phyloP scores from a whole-genome alignment of 2,888 invertebrate species.

The Osmoderma eremita region DNA sequence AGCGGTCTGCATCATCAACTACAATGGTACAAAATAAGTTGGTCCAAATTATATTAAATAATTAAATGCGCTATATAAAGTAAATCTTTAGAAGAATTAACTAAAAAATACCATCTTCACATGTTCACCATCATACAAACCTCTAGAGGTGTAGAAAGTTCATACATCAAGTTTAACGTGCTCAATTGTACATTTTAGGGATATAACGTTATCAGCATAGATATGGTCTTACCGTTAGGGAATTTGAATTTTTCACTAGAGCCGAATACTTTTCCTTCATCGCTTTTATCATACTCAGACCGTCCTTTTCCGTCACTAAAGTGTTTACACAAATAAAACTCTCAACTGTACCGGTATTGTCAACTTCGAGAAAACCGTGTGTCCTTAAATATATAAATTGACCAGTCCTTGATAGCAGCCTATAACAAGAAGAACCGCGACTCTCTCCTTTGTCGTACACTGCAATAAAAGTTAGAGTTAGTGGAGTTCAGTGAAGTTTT shows the following conservation, averaged over 20 bases:
- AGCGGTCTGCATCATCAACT: too few relatives aligned
- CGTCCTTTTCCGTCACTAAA: slow-evolving; percentile 78
- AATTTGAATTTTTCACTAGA: slow-evolving; percentile 58
- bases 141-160: slow-evolving; percentile 2
- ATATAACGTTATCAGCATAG: neutral
- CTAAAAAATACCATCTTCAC: too few relatives aligned
- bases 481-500: neutral
- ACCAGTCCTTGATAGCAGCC: slow-evolving; percentile 83
- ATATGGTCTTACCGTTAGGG: slow-evolving; percentile 40
- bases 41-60: too few relatives aligned
- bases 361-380: slow-evolving; percentile 85
- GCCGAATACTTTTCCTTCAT: slow-evolving; percentile 85
- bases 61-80: too few relatives aligned
- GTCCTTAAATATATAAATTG: slow-evolving; percentile 86
- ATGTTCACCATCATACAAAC: too few relatives aligned
- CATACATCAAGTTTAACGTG: slow-evolving; percentile 27
- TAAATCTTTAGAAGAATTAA: too few relatives aligned
- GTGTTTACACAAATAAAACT: slow-evolving; percentile 90
- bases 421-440: slow-evolving; percentile 87
- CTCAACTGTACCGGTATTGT: slow-evolving; percentile 80
- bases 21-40: too few relatives aligned
- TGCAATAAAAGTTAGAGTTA: slow-evolving; percentile 55
- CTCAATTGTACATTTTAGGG: slow-evolving; percentile 16
- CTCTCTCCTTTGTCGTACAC: slow-evolving; percentile 88
- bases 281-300: slow-evolving; percentile 75